A percentile compares a stretch with the other conserved stretches of the same genome.
Evolutionary conservation across 53 echinoderm and acorn worm species (phyloP).

Genomic region (Glandiceps talaboti): DNA sequence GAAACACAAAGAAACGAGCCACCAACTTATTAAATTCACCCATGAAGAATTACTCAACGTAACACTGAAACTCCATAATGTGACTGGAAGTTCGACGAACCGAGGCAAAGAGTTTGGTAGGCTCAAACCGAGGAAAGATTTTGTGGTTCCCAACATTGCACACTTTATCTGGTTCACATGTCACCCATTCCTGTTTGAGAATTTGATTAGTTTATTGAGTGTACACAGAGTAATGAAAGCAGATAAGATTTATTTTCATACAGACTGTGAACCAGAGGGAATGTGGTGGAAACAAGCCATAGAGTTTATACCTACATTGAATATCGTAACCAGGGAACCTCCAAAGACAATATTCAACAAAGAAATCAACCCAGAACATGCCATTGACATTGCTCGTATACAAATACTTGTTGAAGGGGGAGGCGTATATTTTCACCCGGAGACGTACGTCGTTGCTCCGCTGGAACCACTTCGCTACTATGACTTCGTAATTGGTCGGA

Average conservation of each 20-base stretch:
- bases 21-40: too few relatives aligned
- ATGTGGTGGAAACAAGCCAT: neutral
- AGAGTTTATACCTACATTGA: neutral
- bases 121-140: neutral
- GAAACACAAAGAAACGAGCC: too few relatives aligned
- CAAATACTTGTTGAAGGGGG: neutral
- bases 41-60: neutral
- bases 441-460: neutral
- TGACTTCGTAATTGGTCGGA: neutral
- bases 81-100: neutral
- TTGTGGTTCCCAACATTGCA: neutral
- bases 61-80: neutral
- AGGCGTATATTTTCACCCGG: neutral
- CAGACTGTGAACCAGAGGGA: neutral
- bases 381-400: neutral
- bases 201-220: neutral
- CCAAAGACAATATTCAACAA: neutral
- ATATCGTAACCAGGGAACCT: neutral
- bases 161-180: neutral
- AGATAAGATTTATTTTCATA: neutral
- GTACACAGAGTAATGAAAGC: neutral
- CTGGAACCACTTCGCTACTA: neutral
- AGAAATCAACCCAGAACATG: neutral
- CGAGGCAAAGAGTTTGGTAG: neutral
- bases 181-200: neutral